Percentiles rank a stretch among this genome's conserved stretches.
Conservation (phyloP, 1,140 invertebrate genomes). For the Aricia agestis region DNA sequence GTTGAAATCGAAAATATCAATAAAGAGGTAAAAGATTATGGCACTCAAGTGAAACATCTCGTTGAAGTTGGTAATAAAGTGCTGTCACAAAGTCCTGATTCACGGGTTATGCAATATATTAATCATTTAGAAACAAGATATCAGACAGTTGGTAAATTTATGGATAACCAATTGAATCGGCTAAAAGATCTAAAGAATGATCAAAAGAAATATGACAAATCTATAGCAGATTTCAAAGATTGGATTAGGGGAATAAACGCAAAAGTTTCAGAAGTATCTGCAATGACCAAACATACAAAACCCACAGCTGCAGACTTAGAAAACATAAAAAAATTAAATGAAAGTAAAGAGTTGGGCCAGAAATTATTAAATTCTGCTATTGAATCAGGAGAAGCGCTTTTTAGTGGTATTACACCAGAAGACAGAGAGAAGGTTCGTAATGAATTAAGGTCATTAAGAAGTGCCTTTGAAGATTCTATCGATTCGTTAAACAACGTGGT, state of each 20-base stretch:
- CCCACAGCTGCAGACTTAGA: slow-evolving; percentile 82
- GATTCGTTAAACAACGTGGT: slow-evolving; percentile 90
- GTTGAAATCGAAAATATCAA: slow-evolving; percentile 80
- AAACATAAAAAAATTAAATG: slow-evolving; percentile 84
- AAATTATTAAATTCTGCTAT: slow-evolving; percentile 86
- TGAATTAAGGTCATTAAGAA: slow-evolving; percentile 87
- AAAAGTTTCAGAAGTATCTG: slow-evolving; percentile 82
- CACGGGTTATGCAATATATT: slow-evolving; percentile 86
- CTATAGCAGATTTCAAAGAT: slow-evolving; percentile 83
- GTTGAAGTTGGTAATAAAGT: slow-evolving; percentile 83
- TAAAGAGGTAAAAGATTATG: slow-evolving; percentile 79
- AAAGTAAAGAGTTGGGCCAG: slow-evolving; percentile 87
- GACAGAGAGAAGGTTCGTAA: slow-evolving; percentile 89
- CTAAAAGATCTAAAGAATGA: slow-evolving; percentile 82
- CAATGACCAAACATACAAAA: slow-evolving; percentile 81
- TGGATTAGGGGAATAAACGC: slow-evolving; percentile 88
- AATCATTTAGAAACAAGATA: slow-evolving; percentile 86
- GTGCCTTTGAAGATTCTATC: slow-evolving; percentile 88
- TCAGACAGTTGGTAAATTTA: slow-evolving; percentile 84
- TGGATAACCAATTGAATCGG: slow-evolving; percentile 81
- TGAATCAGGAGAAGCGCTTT: slow-evolving; percentile 90
- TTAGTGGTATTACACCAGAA: slow-evolving; percentile 90
- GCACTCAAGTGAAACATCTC: slow-evolving; percentile 81
- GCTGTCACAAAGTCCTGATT: slow-evolving; percentile 86
- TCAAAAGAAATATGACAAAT: slow-evolving; percentile 81